These are phyloP conservation scores for Geodia barretti DNA, from an alignment of 37 sponge, comb jelly and placozoan species.

Conservation along the genomic window DNA sequence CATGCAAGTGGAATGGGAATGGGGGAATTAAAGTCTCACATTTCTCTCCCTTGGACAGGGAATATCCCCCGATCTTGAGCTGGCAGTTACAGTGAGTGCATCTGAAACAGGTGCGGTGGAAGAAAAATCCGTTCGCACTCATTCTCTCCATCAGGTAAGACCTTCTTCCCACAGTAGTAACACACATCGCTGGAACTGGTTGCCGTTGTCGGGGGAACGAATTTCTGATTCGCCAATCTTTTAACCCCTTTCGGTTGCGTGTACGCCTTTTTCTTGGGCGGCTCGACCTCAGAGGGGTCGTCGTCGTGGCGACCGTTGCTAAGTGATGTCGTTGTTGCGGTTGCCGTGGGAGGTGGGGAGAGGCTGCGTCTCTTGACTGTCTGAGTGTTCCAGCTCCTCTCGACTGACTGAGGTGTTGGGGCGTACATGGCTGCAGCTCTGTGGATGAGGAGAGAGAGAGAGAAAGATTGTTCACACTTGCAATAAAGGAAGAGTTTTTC, in stretches of 20 bases:
- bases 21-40: too few relatives aligned
- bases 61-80: conserved; percentile 73
- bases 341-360: conserved; percentile 1
- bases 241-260: too few relatives aligned
- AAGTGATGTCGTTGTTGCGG: neutral
- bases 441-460: neutral
- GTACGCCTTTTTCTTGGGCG: neutral
- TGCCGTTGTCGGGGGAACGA: too few relatives aligned
- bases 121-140: conserved; percentile 84
- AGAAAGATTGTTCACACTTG: too few relatives aligned
- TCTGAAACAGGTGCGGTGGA: conserved; percentile 82
- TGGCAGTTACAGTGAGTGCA: conserved; percentile 80
- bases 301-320: neutral
- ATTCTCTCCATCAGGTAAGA: conserved; percentile 87
- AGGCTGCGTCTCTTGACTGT: conserved; percentile 6
- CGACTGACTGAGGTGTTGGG: conserved; percentile 4
- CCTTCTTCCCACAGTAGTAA: conserved; percentile 74
- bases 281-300: neutral
- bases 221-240: too few relatives aligned
- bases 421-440: neutral
- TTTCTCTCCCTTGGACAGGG: too few relatives aligned
- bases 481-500: too few relatives aligned
- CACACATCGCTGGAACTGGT: conserved; percentile 62
- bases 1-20: too few relatives aligned
- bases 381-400: conserved; percentile 40